Conservation (phyloP, 2,113 vertebrate species). For the Potamarius usumacintae region DNA sequence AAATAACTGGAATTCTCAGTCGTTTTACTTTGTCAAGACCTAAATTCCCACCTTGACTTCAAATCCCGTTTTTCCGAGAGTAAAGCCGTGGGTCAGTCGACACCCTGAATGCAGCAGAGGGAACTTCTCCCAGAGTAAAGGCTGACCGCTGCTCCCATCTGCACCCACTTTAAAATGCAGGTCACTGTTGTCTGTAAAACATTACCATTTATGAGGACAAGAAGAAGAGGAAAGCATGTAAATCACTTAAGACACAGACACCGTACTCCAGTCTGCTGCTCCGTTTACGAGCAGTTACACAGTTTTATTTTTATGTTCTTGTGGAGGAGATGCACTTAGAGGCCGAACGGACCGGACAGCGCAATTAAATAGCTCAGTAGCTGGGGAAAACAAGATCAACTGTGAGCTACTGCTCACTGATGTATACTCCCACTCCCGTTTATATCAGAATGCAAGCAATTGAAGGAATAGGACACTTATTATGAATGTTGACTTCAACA, state of each 20-base stretch:
- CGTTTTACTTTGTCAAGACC: neutral
- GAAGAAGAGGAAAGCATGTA: neutral
- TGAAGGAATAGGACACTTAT: too few species aligned
- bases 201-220: neutral
- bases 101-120: slow-evolving; percentile 85
- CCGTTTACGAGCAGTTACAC: neutral
- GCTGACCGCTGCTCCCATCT: slow-evolving; percentile 78
- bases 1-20: neutral
- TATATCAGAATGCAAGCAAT: too few species aligned
- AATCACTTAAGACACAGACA: neutral
- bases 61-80: slow-evolving; percentile 78
- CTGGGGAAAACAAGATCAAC: neutral
- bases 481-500: too few species aligned
- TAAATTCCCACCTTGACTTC: slow-evolving; percentile 77
- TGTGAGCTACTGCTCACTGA: too few species aligned
- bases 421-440: too few species aligned
- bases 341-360: neutral
- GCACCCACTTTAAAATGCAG: slow-evolving; percentile 82
- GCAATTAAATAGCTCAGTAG: neutral
- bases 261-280: neutral
- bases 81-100: slow-evolving; percentile 81
- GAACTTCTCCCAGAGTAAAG: slow-evolving; percentile 79
- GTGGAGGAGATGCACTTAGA: neutral
- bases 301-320: neutral
- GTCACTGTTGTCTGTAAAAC: slow-evolving; percentile 77